Conservation (phyloP, 1,140 invertebrate genomes). For the Dufourea novaeangliae region DNA sequence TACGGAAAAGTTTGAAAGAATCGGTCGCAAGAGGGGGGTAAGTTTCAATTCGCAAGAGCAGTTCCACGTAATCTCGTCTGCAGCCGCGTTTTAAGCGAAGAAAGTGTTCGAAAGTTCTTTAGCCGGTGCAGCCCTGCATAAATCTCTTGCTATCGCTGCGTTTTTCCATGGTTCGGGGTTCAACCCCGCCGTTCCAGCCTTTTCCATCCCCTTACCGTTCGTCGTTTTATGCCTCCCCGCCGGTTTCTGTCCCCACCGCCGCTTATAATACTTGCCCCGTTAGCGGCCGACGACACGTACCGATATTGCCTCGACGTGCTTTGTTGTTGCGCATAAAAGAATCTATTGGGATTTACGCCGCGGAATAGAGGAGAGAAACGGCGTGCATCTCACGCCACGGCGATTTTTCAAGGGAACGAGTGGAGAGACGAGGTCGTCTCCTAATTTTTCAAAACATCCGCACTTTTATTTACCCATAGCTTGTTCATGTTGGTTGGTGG, state of each 20-base stretch:
- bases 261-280: constrained; percentile 37
- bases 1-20: neutral
- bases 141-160: constrained; percentile 62
- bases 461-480: no score
- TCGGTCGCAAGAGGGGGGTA: no score
- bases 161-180: constrained; percentile 32
- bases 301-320: constrained; percentile 55
- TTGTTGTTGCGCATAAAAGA: constrained; percentile 59
- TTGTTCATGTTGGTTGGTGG: no score
- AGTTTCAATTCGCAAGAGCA: constrained; percentile 37
- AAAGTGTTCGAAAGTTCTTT: constrained; percentile 62
- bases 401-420: neutral
- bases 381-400: neutral
- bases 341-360: constrained; percentile 47
- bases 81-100: constrained; percentile 17
- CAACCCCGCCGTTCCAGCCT: neutral
- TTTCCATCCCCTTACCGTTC: constrained; percentile 17
- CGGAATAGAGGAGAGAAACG: neutral
- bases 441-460: no score
- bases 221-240: neutral
- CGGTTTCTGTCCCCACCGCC: neutral
- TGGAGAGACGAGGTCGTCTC: no score
- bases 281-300: constrained; percentile 41
- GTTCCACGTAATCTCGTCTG: constrained; percentile 33
- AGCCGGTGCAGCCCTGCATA: constrained; percentile 49